Base-by-base conservation (phyloP, 2,113 vertebrate genomes). In the Ammodytes marinus region DNA sequence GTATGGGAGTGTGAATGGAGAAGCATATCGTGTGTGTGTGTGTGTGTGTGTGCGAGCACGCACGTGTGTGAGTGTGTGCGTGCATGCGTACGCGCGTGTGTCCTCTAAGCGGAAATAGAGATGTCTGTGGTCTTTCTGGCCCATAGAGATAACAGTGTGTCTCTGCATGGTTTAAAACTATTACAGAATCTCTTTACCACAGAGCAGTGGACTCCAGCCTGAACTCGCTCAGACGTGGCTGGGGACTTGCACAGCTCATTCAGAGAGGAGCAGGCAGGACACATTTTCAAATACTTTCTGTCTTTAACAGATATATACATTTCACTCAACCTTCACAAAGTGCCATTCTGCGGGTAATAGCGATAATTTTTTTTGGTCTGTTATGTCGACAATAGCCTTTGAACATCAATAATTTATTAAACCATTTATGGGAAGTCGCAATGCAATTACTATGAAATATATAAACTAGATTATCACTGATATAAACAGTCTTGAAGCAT, bases 91-190 rank as follows among this genome's bases (percentile, higher is more conserved):
- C 45, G 35, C 12, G 37, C 50, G 35, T 35, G 12, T 65, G 52
- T 45, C 5, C 6, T 11, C 53, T 59, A 8, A 37, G 15, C 64
- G 37, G 55, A 63, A 75, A 75, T 74, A 39, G 39, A 75, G 59
- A 54, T 85, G 72, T 72, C 57, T 14, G 40, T 52, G 17, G 19
- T 37, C 47, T 77, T 83, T 82, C 69, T 79, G 67, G 46, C 39
- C 46, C 63, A 42, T 14, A n/a, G 53, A 77, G 78, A 86, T 73
- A 84, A 72, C 55, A 3, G 10, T 0, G 58, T 59, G 35, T 11
- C 69, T 58, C 65, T 74, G 57, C 19, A 42, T 61, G 87, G 49
- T 75, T 86, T 68, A 47, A 79, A 78, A 55, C 69, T 6, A 73
- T 46, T 27, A 27, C 61, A 19, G 39, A 82, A 49, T 77, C 50